Conservation (phyloP, 2,888 invertebrate genomes). For the Nymphalis polychloros region DNA sequence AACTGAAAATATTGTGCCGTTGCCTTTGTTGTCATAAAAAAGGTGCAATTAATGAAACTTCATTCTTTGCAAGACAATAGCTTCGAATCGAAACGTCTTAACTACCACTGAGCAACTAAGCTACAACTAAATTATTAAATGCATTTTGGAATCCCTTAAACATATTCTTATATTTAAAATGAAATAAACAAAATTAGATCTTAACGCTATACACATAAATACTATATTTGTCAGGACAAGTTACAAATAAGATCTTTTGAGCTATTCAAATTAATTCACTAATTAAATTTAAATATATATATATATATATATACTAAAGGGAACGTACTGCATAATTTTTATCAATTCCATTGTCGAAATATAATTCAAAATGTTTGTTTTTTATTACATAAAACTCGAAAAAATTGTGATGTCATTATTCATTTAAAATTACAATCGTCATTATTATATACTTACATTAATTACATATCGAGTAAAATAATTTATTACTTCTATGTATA, state of each 20-base stretch:
- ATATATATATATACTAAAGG: background rate
- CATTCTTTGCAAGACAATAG: background rate
- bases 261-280: too few species aligned
- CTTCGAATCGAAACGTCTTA: background rate
- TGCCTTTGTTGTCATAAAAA: too few species aligned
- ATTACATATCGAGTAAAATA: conserved; percentile 1
- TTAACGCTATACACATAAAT: too few species aligned
- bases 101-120: background rate
- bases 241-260: too few species aligned
- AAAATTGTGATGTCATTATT: background rate
- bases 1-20: too few species aligned
- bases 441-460: background rate
- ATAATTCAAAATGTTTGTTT: background rate
- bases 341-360: conserved; percentile 9
- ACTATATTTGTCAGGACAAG: too few species aligned
- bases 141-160: background rate
- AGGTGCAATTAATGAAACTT: too few species aligned
- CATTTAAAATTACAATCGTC: background rate
- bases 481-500: background rate
- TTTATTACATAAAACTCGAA: background rate
- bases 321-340: background rate
- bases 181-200: background rate
- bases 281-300: background rate
- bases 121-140: background rate
- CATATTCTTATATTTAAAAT: background rate